Conservation (phyloP, 1,140 invertebrate genomes). For the Leptinotarsa texana region DNA sequence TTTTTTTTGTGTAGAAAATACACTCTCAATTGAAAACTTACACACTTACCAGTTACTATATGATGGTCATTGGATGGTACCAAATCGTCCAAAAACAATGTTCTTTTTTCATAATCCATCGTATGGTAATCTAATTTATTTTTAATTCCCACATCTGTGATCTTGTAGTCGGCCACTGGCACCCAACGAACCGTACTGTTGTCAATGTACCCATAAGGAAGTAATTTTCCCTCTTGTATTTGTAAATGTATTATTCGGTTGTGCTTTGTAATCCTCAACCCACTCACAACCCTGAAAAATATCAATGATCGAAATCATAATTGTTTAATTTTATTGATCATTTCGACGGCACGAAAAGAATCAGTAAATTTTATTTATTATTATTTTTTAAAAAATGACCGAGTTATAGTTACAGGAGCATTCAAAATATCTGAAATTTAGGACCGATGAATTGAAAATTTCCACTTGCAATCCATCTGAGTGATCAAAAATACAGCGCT, state of each 20-base stretch:
- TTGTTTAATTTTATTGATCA: no score
- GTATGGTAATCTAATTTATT: slow-evolving; percentile 71
- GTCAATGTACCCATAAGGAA: slow-evolving; percentile 67
- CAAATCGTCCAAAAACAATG: slow-evolving; percentile 78
- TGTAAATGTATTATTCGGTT: slow-evolving; percentile 77
- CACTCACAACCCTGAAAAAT: slow-evolving; percentile 71
- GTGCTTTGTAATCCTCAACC: slow-evolving; percentile 70
- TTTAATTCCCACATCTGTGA: slow-evolving; percentile 56
- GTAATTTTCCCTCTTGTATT: slow-evolving; percentile 71
- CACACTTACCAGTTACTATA: slow-evolving; percentile 66
- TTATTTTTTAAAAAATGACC: no score
- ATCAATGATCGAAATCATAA: not conserved
- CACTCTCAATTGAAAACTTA: not conserved
- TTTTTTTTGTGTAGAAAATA: no score
- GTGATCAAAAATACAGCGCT: no score
- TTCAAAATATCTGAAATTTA: no score
- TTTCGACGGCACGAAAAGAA: no score
- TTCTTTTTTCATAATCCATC: slow-evolving; percentile 70
- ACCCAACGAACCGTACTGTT: slow-evolving; percentile 65
- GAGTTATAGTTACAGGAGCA: no score
- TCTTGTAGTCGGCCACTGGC: slow-evolving; percentile 65
- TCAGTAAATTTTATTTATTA: no score
- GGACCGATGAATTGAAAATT: no score
- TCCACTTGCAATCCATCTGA: no score
- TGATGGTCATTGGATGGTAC: slow-evolving; percentile 58